Evolutionary conservation across 2,797 vertebrate species (phyloP), one percentile per base, ranked within the genome.

Genomic region (Rhincodon typus): DNA sequence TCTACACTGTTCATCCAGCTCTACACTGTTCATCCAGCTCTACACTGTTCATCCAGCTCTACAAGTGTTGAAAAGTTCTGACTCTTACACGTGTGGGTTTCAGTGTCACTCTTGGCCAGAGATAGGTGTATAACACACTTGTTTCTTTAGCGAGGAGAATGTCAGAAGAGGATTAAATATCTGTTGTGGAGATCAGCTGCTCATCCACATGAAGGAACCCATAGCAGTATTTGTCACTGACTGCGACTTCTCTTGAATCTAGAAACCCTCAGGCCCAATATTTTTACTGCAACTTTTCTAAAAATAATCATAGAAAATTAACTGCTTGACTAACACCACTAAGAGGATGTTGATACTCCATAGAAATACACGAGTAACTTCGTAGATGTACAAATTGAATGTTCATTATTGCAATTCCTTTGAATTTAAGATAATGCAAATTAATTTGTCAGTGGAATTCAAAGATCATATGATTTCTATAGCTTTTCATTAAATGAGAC

Each of bases 81-180:
- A 34, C 62, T n/a, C 27, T 90, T 91, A 19, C 34, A 62, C 30
- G 46, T 94, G 25, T 67, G 8, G 46, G 38, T 27, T 74, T 77
- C 23, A 94, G 46, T 95, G 27, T 50, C 74, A 46, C 42, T 38
- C 42, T 95, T 95, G 25, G 46, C 53, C 50, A 93, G 62, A n/a
- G 27, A 57, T 53, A 72, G 0, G 62, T n/a, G 93, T 34, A 93
- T n/a, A 96, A 1, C 69, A 95, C 95, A 88, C 46, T 84, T 94
- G 74, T 96, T 96, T 96, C 96, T 96, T 96, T 96, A 96, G 96
- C 96, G 62, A 8, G 6, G 23, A 82, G 96, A 96, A 96, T 95
- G 96, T 96, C 96, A 96, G 93, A 96, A 67, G 96, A 96, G 96
- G 96, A 96, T 96, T 96, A 97, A 70, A 96, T 30, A 96, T 96